A percentile compares a stretch with the other conserved stretches of the same genome.
Conservation (phyloP, 2,797 vertebrate species). For the Valencia hispanica region DNA sequence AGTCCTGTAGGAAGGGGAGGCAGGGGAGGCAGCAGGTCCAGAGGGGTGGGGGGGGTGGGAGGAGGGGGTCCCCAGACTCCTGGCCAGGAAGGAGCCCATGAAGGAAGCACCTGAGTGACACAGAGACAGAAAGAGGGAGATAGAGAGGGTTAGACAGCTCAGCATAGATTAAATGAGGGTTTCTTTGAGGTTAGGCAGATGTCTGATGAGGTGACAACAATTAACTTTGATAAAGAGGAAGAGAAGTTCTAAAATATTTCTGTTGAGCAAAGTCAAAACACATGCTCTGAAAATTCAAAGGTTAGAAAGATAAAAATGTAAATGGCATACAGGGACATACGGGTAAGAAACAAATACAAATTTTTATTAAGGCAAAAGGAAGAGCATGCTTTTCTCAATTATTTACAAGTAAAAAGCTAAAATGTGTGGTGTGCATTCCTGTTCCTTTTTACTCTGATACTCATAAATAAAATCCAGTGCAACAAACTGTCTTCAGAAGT, state of each 20-base stretch:
- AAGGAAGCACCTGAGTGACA: conserved; percentile 87
- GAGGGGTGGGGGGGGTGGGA: conserved; percentile 84
- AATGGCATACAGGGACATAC: neutral
- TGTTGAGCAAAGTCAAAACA: neutral
- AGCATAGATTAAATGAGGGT: conserved; percentile 7
- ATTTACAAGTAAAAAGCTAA: neutral
- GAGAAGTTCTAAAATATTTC: conserved; percentile 2
- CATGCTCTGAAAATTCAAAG: neutral
- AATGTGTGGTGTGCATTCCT: neutral
- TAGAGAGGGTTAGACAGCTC: conserved; percentile 38
- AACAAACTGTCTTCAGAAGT: neutral
- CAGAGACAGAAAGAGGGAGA: conserved; percentile 13
- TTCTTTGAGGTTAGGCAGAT: neutral
- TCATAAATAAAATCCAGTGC: neutral
- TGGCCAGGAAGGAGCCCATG: conserved; percentile 95
- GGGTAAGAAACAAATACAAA: too few species aligned
- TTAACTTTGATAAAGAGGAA: conserved; percentile 21
- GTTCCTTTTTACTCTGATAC: neutral
- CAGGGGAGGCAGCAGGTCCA: conserved; percentile 86
- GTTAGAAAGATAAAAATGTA: neutral
- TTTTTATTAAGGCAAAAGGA: too few species aligned
- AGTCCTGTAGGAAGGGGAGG: conserved; percentile 88
- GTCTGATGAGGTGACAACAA: conserved; percentile 13
- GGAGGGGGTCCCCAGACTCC: conserved; percentile 89
- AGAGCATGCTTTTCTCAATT: too few species aligned